Conservation (phyloP, 2,797 vertebrate species). For the Spea hammondii region DNA sequence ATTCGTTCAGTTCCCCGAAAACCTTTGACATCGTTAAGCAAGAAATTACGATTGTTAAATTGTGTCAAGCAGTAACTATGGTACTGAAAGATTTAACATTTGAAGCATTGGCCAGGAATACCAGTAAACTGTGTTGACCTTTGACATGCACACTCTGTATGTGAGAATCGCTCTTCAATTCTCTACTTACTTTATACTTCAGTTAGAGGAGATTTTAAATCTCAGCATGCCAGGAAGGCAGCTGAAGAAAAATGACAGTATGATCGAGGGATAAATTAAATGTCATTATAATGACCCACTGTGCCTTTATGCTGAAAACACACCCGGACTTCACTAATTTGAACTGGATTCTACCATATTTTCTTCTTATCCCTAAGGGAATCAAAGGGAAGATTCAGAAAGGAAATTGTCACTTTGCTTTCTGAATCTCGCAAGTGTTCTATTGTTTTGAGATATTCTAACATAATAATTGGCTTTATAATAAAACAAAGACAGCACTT, state of each 20-base stretch:
- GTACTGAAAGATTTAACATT: slow-evolving; percentile 68
- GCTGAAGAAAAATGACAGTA: slow-evolving; percentile 24
- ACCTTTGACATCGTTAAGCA: slow-evolving; percentile 80
- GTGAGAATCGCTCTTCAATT: slow-evolving; percentile 53
- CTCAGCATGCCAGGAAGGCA: slow-evolving; percentile 51
- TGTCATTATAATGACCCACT: slow-evolving; percentile 53
- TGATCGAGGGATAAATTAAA: slow-evolving; percentile 29
- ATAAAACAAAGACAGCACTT: too few species aligned
- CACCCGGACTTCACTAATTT: slow-evolving; percentile 44
- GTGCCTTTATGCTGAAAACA: slow-evolving; percentile 53
- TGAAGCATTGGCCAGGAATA: slow-evolving; percentile 61
- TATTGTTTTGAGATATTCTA: too few species aligned
- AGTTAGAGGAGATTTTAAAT: slow-evolving; percentile 53
- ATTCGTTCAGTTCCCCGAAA: slow-evolving; percentile 79
- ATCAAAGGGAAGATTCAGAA: background rate
- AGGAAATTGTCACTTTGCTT: too few species aligned
- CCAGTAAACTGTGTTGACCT: slow-evolving; percentile 64
- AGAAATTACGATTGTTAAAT: slow-evolving; percentile 76
- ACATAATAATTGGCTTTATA: too few species aligned
- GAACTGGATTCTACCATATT: slow-evolving; percentile 53
- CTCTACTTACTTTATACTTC: slow-evolving; percentile 50
- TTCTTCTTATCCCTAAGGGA: background rate
- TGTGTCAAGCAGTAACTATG: slow-evolving; percentile 67
- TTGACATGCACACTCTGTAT: slow-evolving; percentile 45
- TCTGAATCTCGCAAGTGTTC: too few species aligned